Evolutionary conservation across 2,888 invertebrate genomes (phyloP), one percentile per base, ranked within the genome.

Genomic region (Sepiola atlantica): DNA sequence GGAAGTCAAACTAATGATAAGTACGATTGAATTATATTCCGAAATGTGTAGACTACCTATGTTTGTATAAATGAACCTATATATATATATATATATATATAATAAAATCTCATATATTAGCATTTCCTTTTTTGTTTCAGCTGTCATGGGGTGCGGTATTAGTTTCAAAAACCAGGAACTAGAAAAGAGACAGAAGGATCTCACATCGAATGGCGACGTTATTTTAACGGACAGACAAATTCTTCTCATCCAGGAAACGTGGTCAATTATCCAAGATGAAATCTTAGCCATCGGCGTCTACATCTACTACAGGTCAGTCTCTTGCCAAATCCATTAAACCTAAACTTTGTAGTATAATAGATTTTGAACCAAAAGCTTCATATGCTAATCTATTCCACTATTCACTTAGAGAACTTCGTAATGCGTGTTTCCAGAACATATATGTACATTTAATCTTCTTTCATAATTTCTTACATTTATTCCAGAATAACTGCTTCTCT

Each of bases 271-370:
- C n/a, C 92, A 92, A 28, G 92, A 92, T 16, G 92, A 92, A 45
- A 92, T 92, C 24, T 55, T 92, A 18, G 55, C 92, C n/a, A 92
- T 92, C 54, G 92, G 92, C 54, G 92, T 92, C 21, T 92, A 92
- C 28, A 92, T 92, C 32, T 92, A 92, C 18, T 92, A 92, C 92
- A 92, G 92, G 92, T 92, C 18, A 92, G 55, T 92, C n/a, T 92
- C 54, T 92, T 45, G 92, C 21, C 21, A 35, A 14, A 21, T 92
- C 6, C 24, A 24, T 0, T 10, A 20, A n/a, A 18, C 35, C 35
- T 32, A 35, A 77, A 28, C 77, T 28, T 77, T n/a, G n/a, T 10
- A 24, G n/a, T 77, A 24, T n/a, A n/a, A n/a, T n/a, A n/a, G n/a
- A n/a, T n/a, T n/a, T n/a, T n/a, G n/a, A n/a, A n/a, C n/a, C n/a